phyloP scores from a whole-genome alignment of 2,113 vertebrate species.

The Suncus etruscus region DNA sequence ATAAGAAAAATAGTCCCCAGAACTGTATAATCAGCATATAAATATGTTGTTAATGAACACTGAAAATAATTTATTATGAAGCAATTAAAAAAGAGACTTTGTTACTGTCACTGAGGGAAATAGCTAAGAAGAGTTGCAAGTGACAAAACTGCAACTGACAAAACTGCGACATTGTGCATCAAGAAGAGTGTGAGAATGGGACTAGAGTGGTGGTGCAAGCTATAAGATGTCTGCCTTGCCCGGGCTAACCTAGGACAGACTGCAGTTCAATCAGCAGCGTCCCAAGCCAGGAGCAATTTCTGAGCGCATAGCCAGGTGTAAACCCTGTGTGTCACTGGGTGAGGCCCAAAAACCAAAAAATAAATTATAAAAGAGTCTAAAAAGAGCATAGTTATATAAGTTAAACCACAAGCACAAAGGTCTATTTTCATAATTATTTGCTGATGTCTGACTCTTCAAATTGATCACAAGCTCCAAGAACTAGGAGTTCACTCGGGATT shows the following conservation, averaged over 20 bases:
- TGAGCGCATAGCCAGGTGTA: no score
- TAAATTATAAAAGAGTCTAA: background rate
- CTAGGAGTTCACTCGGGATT: background rate
- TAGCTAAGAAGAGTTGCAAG: background rate
- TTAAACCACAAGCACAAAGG: background rate
- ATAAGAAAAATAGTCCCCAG: background rate
- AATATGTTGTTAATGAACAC: background rate
- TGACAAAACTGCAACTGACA: background rate
- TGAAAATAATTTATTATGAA: background rate
- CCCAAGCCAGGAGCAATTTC: no score
- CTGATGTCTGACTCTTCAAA: background rate
- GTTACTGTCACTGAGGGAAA: background rate
- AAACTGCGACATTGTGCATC: background rate
- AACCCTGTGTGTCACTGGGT: no score
- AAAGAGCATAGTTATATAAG: background rate
- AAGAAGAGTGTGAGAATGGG: no score
- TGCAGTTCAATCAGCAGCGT: no score
- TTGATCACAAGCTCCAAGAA: background rate
- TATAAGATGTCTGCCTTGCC: no score
- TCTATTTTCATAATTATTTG: background rate
- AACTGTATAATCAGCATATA: background rate
- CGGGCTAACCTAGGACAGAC: no score
- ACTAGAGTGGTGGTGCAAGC: no score
- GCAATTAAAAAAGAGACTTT: conserved; percentile 1
- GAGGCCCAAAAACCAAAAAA: no score